phyloP scores from a whole-genome alignment of 2,797 vertebrate species.

The Miichthys miiuy region DNA sequence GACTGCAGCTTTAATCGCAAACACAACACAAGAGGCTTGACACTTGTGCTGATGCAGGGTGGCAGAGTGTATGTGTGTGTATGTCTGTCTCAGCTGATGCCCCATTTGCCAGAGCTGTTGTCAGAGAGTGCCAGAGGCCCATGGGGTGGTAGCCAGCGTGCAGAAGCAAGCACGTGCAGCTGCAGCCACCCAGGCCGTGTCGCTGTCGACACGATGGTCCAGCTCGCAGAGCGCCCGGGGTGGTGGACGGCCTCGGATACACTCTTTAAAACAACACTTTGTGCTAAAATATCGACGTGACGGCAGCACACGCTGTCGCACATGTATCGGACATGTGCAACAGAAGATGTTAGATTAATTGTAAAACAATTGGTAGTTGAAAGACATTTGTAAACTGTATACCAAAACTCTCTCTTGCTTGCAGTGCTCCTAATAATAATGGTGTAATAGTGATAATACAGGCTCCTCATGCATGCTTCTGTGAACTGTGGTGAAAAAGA shows the following conservation, averaged over 20 bases:
- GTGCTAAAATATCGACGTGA: conserved; percentile 66
- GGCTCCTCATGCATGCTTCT: too few species aligned
- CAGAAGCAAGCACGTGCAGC: conserved; percentile 53
- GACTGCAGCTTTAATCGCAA: conserved; percentile 50
- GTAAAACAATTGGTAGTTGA: not conserved
- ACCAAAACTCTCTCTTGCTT: too few species aligned
- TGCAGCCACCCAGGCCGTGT: conserved; percentile 31
- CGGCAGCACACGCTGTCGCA: conserved; percentile 42
- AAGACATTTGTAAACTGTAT: too few species aligned
- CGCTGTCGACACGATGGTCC: conserved; percentile 53
- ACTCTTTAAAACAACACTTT: conserved; percentile 54
- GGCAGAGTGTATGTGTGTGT: conserved; percentile 40
- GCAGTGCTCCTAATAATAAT: too few species aligned
- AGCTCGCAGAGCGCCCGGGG: conserved; percentile 44
- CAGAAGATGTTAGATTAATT: too few species aligned
- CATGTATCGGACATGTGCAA: conserved; percentile 21
- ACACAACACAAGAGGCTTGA: conserved; percentile 48
- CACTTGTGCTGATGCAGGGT: conserved; percentile 47
- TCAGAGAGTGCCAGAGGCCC: conserved; percentile 53
- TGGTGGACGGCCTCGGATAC: conserved; percentile 42
- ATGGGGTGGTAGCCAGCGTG: conserved; percentile 43
- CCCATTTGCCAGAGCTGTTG: conserved; percentile 43
- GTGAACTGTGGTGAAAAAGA: too few species aligned
- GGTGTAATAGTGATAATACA: too few species aligned
- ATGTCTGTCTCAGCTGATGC: conserved; percentile 29